These are phyloP conservation scores for Odiellus spinosus DNA, from an alignment of 2,888 invertebrate genomes.

Conservation along the genomic window DNA sequence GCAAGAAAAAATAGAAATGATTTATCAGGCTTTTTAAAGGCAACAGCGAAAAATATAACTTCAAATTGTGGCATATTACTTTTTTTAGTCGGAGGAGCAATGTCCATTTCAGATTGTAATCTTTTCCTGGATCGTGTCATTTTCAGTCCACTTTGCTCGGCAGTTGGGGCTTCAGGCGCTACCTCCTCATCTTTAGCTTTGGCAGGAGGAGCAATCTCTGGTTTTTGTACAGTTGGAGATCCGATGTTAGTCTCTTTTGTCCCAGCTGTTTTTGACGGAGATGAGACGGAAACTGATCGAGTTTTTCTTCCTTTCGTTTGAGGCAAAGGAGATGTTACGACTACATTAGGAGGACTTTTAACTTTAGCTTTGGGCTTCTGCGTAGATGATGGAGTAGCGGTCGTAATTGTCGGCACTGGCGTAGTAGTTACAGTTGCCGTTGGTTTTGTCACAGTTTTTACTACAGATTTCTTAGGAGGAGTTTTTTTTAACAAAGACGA, in stretches of 20 bases:
- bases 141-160: constrained; percentile 10
- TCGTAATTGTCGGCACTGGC: neutral
- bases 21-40: too few species aligned
- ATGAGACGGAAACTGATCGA: constrained; percentile 1
- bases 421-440: neutral
- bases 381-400: neutral
- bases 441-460: neutral
- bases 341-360: neutral
- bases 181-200: too few species aligned
- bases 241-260: too few species aligned
- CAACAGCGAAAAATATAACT: too few species aligned
- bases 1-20: too few species aligned
- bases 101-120: constrained; percentile 16
- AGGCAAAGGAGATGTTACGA: neutral
- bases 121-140: constrained; percentile 11
- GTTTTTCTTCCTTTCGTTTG: constrained; percentile 6
- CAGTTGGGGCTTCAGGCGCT: too few species aligned
- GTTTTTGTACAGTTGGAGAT: too few species aligned
- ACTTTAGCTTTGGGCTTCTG: neutral
- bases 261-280: neutral
- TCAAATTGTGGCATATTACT: too few species aligned
- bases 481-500: neutral
- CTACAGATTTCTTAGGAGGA: neutral
- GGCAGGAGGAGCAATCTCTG: too few species aligned
- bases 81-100: constrained; percentile 8